A percentile compares a stretch with the other conserved stretches of the same genome.
Evolutionary conservation across 2,797 vertebrate genomes (phyloP).

Genomic region (Setipinna tenuifilis): DNA sequence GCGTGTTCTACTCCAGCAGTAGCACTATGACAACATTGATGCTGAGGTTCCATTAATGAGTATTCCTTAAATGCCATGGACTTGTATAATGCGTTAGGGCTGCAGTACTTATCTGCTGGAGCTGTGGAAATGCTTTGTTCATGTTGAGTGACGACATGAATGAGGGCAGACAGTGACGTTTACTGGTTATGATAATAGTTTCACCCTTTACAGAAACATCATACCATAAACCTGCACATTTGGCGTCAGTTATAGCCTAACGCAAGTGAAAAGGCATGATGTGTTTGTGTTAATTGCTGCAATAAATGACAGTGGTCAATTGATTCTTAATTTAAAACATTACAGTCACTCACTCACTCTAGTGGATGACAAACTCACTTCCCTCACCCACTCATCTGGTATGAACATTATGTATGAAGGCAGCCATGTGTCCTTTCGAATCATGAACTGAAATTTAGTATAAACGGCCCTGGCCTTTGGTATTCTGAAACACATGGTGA

Average conservation of each 20-base stretch:
- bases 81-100: not conserved
- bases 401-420: not conserved
- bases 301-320: not conserved
- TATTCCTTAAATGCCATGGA: not conserved
- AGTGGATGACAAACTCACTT: too few relatives aligned
- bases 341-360: not conserved
- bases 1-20: not conserved
- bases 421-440: not conserved
- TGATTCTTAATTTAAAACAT: slow-evolving; percentile 6
- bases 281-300: slow-evolving; percentile 6
- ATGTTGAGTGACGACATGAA: not conserved
- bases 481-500: not conserved
- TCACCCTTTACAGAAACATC: too few relatives aligned
- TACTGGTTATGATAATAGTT: not conserved
- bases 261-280: not conserved
- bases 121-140: not conserved
- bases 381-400: too few relatives aligned
- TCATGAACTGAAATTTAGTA: not conserved
- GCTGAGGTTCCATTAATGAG: not conserved
- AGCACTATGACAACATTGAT: not conserved
- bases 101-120: not conserved
- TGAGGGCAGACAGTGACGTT: not conserved
- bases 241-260: slow-evolving; percentile 16
- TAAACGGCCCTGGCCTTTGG: not conserved
- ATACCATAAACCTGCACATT: not conserved